These are phyloP conservation scores for Dicerorhinus sumatrensis DNA, from an alignment of 2,113 vertebrate species.

Conservation along the genomic window DNA sequence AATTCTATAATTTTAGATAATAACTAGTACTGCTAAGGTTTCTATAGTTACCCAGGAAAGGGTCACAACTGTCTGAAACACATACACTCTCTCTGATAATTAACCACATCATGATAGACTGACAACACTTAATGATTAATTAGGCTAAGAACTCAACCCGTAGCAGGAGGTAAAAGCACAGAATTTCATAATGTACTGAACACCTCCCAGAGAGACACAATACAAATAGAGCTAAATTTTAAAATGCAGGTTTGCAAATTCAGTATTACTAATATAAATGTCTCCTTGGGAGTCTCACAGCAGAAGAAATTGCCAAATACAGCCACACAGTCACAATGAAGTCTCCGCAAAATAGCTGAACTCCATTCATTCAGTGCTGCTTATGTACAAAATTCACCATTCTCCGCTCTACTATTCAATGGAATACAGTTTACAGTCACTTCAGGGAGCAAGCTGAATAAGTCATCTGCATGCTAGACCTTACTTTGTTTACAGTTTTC, in stretches of 20 bases:
- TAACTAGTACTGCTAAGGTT: constrained; percentile 84
- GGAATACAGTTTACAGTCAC: neutral
- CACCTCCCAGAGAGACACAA: constrained; percentile 72
- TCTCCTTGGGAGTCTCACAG: constrained; percentile 63
- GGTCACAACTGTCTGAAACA: constrained; percentile 85
- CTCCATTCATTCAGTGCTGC: neutral
- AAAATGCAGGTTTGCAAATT: constrained; percentile 76
- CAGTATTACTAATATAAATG: constrained; percentile 61
- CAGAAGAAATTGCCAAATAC: constrained; percentile 51
- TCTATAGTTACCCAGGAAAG: constrained; percentile 88
- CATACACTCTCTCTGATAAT: constrained; percentile 84
- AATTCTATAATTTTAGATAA: constrained; percentile 85
- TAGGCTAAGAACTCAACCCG: constrained; percentile 83
- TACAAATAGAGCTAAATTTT: constrained; percentile 80
- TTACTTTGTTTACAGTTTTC: neutral
- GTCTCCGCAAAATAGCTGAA: neutral
- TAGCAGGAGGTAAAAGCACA: constrained; percentile 83
- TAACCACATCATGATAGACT: constrained; percentile 84
- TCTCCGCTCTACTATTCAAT: neutral
- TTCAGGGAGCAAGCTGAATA: neutral
- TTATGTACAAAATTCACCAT: neutral
- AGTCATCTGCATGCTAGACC: neutral
- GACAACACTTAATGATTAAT: constrained; percentile 88
- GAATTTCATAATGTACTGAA: constrained; percentile 71
- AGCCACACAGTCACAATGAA: constrained; percentile 31